phyloP scores from a whole-genome alignment of 2,888 invertebrate species.

The Dysmachus trigonus region DNA sequence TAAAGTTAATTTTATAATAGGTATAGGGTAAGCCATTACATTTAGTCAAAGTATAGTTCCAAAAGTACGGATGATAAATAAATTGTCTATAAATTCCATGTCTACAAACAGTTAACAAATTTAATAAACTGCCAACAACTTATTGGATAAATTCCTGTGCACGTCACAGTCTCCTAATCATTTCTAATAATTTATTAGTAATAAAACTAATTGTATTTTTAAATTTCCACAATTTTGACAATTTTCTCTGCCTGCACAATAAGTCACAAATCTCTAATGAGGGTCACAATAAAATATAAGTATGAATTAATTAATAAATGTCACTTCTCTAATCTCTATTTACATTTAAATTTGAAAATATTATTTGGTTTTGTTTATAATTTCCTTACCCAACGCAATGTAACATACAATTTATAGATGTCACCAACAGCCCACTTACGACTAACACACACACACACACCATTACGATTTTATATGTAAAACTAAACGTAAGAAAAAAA shows the following conservation, averaged over 20 bases:
- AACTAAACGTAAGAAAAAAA: background rate
- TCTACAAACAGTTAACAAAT: background rate
- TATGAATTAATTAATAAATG: background rate
- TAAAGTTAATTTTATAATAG: too few species aligned
- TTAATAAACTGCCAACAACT: background rate
- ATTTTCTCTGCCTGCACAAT: background rate
- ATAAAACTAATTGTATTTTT: too few species aligned
- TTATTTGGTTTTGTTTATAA: background rate
- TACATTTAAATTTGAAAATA: background rate
- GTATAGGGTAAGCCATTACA: background rate
- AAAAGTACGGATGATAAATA: background rate
- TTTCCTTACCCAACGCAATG: background rate
- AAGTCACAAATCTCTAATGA: too few species aligned
- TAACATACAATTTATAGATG: background rate
- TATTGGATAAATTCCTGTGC: too few species aligned
- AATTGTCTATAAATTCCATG: background rate
- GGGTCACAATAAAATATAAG: background rate
- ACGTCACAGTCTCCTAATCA: too few species aligned
- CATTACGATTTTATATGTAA: constrained; percentile 25
- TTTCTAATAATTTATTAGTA: background rate
- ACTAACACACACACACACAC: background rate
- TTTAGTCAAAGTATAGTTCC: background rate
- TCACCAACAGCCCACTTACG: background rate
- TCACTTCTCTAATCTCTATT: background rate
- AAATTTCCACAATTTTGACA: too few species aligned